These are phyloP conservation scores for Julus scandinavius DNA, from an alignment of 2,888 invertebrate genomes.

Conservation along the genomic window DNA sequence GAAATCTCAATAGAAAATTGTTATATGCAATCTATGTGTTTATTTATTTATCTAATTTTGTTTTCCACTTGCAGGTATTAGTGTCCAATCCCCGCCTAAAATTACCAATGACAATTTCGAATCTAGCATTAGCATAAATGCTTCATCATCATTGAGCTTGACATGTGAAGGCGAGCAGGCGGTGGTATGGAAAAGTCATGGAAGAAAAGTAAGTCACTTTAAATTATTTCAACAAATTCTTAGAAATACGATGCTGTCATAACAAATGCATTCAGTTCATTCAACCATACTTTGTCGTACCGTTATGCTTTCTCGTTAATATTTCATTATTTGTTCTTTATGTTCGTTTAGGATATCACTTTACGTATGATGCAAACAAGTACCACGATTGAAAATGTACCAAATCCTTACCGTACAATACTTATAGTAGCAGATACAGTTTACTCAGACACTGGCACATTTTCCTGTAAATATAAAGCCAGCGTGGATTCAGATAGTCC, in stretches of 20 bases:
- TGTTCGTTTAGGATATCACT: not conserved
- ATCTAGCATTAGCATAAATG: not conserved
- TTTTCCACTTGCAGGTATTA: not conserved
- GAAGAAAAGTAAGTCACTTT: slow-evolving; percentile 39
- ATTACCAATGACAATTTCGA: not conserved
- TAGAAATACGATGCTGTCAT: not conserved
- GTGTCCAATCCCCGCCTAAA: not conserved
- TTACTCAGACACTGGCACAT: slow-evolving; percentile 53
- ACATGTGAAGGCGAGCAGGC: slow-evolving; percentile 24
- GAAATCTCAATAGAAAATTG: too few relatives aligned
- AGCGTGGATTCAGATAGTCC: not conserved
- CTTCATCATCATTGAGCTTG: not conserved
- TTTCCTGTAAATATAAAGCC: slow-evolving; percentile 48
- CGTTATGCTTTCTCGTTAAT: not conserved
- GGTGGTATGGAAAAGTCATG: slow-evolving; percentile 36
- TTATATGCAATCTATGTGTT: not conserved
- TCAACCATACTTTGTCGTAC: too few relatives aligned
- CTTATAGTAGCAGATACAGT: slow-evolving; percentile 27
- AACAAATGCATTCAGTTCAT: too few relatives aligned
- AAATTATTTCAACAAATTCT: not conserved
- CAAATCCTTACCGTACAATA: slow-evolving; percentile 20
- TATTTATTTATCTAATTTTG: not conserved
- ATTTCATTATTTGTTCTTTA: not conserved
- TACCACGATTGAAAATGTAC: not conserved
- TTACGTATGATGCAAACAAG: not conserved